phyloP scores from a whole-genome alignment of 2,113 vertebrate species.

The Isurus oxyrinchus region DNA sequence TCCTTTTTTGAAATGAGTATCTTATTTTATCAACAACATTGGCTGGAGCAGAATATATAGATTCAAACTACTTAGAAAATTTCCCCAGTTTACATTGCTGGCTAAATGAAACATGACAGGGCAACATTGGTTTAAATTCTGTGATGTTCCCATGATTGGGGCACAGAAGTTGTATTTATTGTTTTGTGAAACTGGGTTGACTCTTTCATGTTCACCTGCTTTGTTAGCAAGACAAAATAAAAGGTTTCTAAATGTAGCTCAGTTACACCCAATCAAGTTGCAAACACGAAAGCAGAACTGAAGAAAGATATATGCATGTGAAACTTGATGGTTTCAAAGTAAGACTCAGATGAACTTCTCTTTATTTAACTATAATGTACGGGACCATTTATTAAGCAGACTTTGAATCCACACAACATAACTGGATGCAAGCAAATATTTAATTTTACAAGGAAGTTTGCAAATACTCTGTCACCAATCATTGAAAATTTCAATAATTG shows the following conservation, averaged over 20 bases:
- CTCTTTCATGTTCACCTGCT: constrained; percentile 15
- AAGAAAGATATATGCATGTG: neutral
- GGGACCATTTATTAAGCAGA: neutral
- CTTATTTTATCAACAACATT: constrained; percentile 48
- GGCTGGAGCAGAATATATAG: constrained; percentile 39
- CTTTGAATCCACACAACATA: neutral
- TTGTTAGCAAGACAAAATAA: neutral
- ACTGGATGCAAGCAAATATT: neutral
- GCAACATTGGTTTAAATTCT: neutral
- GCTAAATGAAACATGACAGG: neutral
- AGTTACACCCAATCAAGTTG: neutral
- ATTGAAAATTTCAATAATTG: neutral
- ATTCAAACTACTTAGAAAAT: constrained; percentile 52
- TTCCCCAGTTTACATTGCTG: constrained; percentile 32
- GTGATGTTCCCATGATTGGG: neutral
- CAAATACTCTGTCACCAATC: neutral
- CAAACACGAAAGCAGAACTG: neutral
- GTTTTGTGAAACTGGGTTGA: neutral
- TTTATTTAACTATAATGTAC: neutral
- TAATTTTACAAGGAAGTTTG: neutral
- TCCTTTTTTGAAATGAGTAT: constrained; percentile 49
- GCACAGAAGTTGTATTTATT: neutral
- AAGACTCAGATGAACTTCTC: neutral
- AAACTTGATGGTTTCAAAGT: neutral
- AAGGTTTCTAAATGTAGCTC: constrained; percentile 28